Base-by-base conservation (phyloP, 53 echinoderm and acorn worm genomes). In the Actinopyga echinites region DNA sequence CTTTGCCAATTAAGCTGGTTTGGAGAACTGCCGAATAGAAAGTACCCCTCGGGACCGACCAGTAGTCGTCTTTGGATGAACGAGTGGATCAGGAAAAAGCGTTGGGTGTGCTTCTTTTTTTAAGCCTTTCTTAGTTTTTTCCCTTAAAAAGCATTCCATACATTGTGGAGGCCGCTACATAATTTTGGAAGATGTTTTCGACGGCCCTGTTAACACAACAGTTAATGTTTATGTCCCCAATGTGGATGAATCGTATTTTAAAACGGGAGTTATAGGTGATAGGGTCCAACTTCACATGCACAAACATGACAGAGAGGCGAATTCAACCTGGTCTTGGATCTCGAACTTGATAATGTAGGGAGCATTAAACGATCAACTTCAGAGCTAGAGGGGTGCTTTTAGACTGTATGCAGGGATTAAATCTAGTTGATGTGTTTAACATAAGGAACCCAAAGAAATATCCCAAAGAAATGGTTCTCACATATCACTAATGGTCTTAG, bases 361-460 rank as follows among this genome's bases (percentile, higher is more conserved):
- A 67, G 83, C 21, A 36, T 35, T 36, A 64, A 38, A 38, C 17
- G 45, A 83, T 67, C 3, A 1, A 83, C 52, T 65, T 83, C 23
- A 83, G 30, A 45, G 64, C 66, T 44, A 67, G 67, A 30, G 53
- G 69, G 22, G 35, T 8, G 31, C 67, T 65, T 56, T 69, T 30
- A 11, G 49, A 32, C 66, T 65, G 65, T 30, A 83, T 83, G 83
- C 66, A 69, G 21, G 67, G 34, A 28, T 49, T 67, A 6, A 65
- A 83, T 30, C 24, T 83, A 30, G 56, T 49, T 30, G 84, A 83
- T 69, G 68, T 83, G n/a, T 83, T 65, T 65, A 83, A 69, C 22
- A 35, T 54, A 28, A 67, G 66, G 17, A 83, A 83, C 49, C 83
- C 64, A 62, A 65, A 65, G 37, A 44, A 62, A 34, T 36, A 45